Base-by-base conservation (phyloP, 2,888 invertebrate genomes). In the Phengaris alcon region DNA sequence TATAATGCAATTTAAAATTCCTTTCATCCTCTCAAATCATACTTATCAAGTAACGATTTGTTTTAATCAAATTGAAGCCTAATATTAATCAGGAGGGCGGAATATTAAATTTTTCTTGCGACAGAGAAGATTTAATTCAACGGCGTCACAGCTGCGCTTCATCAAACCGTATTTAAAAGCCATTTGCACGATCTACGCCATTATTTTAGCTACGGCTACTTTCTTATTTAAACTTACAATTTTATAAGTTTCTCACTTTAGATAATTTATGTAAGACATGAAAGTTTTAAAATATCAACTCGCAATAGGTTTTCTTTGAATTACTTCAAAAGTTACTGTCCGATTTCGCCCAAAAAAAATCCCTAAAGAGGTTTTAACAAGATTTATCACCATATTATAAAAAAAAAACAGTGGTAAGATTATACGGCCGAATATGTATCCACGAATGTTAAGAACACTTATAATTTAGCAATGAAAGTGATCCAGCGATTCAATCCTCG, bases 91-190 rank as follows among this genome's bases (percentile, higher is more conserved):
- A 55, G n/a, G 15, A 12, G 15, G 68, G 68, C 22, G 69, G 35
- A 55, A 69, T 55, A 69, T 75, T 69, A 68, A 57, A 57, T 75
- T 75, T 75, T 75, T 75, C 68, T 69, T 55, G 68, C 68, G 55
- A 51, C 74, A 76, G 57, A 64, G 46, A 69, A 74, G 54, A 68
- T 69, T 74, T 75, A 69, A 75, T 75, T 69, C 48, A 13, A 46
- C 68, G 69, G n/a, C 64, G 22, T 22, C 73, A 35, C 78, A 77
- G 77, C 78, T 78, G 78, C 74, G 75, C 73, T 75, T 73, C 77
- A 73, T 79, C 76, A 76, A 74, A 76, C 75, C 76, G 68, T 75
- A 79, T 76, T 75, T 75, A 75, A 75, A 75, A 75, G 75, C 75
- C 75, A 75, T 75, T 75, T 75, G 69, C 75, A 48, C 55, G 68